These are phyloP conservation scores for Teleiodes luculella DNA, from an alignment of 2,888 invertebrate species.

Conservation along the genomic window DNA sequence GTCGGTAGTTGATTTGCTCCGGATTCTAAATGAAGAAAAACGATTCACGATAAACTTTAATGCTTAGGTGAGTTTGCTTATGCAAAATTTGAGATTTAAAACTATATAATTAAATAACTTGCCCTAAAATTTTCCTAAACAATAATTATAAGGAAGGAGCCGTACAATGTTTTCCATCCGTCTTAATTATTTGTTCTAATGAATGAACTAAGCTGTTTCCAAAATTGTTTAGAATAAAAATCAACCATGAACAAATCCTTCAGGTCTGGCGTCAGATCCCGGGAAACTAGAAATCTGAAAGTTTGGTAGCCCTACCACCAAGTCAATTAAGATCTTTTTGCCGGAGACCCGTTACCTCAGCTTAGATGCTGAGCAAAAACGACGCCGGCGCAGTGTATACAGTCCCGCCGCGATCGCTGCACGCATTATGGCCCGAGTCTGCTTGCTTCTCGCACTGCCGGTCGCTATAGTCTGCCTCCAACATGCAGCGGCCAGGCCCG, in stretches of 20 bases:
- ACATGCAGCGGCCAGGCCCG: conserved; percentile 23
- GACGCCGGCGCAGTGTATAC: conserved; percentile 26
- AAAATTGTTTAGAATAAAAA: too few relatives aligned
- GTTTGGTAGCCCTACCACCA: conserved; percentile 21
- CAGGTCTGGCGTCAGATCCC: neutral
- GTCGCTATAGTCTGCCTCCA: conserved; percentile 21
- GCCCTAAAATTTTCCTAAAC: too few relatives aligned
- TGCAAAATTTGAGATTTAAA: too few relatives aligned
- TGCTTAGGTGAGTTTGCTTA: too few relatives aligned
- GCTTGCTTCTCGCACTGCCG: conserved; percentile 7
- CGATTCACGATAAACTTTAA: too few relatives aligned
- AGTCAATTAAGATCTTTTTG: conserved; percentile 75
- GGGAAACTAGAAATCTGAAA: neutral
- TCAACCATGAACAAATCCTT: neutral
- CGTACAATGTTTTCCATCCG: too few relatives aligned
- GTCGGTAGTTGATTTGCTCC: too few relatives aligned
- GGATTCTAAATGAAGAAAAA: too few relatives aligned
- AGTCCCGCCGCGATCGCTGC: conserved; percentile 22
- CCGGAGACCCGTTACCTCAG: conserved; percentile 63
- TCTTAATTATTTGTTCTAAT: too few relatives aligned
- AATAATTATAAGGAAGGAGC: too few relatives aligned
- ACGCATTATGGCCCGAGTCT: conserved; percentile 8
- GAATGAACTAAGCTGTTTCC: too few relatives aligned
- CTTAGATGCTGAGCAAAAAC: conserved; percentile 30
- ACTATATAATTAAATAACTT: too few relatives aligned